Base-by-base conservation (phyloP, 2,797 vertebrate species). In the Myripristis jacobus region DNA sequence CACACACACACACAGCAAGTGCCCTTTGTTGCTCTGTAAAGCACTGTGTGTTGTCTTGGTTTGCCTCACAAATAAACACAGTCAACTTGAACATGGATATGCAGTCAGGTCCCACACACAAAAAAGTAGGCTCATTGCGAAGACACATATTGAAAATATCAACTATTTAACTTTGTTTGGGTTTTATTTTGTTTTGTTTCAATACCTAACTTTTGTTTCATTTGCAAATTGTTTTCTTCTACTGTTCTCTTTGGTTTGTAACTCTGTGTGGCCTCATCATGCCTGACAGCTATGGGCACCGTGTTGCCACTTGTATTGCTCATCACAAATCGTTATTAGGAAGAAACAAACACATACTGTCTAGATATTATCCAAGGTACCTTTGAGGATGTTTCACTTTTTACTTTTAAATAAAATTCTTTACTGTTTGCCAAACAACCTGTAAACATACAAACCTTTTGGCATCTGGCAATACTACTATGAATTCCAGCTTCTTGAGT, bases 401-500 rank as follows among this genome's bases (percentile, higher is more conserved):
- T 59, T 3, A 47, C 6, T 48, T 61, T 47, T 19, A 48, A 70
- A 36, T 22, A 48, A 15, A 9, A 56, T 36, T 55, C 2, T 25
- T 47, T 46, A 31, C 46, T 25, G 11, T 34, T 25, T 15, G 3
- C 48, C 19, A 73, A 73, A 74, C 70, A 63, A 73, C 13, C 43
- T 55, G 31, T 16, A 19, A 46, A 67, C 22, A 50, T 31, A 53
- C 51, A 52, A 59, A 4, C 41, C 61, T 31, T 2, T 27, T 13
- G 4, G 47, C 16, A 75, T 43, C 50, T 77, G 56, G 66, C 62
- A 53, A 62, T 24, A 4, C 13, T 19, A 27, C 54, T 79, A 77
- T 61, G 15, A 18, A 51, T 61, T 66, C 47, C 34, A 12, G 66
- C 67, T 72, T 80, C 64, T 59, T 58, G 13, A 64, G 54, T 44